Base-by-base conservation (phyloP, 2,888 invertebrate species). In the Andrena flavipes region DNA sequence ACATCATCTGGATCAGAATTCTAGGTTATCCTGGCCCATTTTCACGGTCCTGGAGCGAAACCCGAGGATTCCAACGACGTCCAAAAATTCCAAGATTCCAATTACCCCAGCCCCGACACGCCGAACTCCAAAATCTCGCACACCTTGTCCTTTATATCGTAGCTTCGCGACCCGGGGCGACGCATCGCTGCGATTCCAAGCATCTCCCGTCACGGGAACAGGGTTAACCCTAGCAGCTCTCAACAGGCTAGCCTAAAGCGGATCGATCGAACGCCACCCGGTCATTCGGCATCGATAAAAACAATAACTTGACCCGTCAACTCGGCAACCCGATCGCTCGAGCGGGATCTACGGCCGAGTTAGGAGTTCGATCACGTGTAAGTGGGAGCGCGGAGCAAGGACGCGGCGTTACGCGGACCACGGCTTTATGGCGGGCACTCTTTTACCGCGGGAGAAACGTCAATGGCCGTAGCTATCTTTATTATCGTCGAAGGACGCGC, bases 401-500 rank as follows among this genome's bases (percentile, higher is more conserved):
- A 8, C 35, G 33, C 59, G 59, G 64, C 59, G 71, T 72, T 72
- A 48, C 60, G 48, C 59, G 35, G 8, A 4, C n/a, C 35, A 35
- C 26, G 26, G 63, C 67, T 78, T 74, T 74, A 74, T 49, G 48
- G 69, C 13, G n/a, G 8, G 30, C 51, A 56, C 51, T 70, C 42
- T 48, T 59, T 80, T 42, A 56, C 63, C 26, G 30, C 29, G 16
- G 8, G 30, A 60, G 71, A 73, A 82, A 79, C 23, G 79, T 69
- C 67, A 72, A 79, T 75, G 79, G 74, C 30, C 54, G 51, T 68
- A 59, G 48, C 63, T 77, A 73, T 84, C 80, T 80, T 84, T 85
- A 81, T 79, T 84, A 85, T 84, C 76, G 74, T 62, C 42, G 84
- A 56, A 60, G 56, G 60, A 76, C 60, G 82, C 74, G 33, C 60